phyloP scores from a whole-genome alignment of 2,113 vertebrate species.

The Steatornis caripensis region DNA sequence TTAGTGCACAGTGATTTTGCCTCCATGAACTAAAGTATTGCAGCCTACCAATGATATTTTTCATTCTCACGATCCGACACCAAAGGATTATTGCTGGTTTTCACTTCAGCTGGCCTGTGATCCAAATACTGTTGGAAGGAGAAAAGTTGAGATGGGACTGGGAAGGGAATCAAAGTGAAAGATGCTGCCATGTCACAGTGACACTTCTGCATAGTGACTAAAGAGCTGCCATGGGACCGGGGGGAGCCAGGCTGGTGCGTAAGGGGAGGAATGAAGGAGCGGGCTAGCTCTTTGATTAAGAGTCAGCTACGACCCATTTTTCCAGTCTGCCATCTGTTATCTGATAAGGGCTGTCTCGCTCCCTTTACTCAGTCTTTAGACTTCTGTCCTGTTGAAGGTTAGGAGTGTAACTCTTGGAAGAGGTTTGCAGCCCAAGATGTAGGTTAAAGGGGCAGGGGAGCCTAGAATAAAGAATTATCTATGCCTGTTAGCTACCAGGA shows the following conservation, averaged over 20 bases:
- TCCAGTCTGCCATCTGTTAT: neutral
- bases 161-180: neutral
- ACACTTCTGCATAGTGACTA: neutral
- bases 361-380: neutral
- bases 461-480: neutral
- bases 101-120: neutral
- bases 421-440: neutral
- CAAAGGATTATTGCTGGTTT: neutral
- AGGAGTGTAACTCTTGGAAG: neutral
- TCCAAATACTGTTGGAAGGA: neutral
- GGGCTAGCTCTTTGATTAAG: neutral
- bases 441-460: neutral
- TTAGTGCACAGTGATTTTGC: neutral
- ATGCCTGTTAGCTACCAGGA: neutral
- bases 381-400: neutral
- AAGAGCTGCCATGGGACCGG: accelerated
- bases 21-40: neutral
- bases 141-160: neutral
- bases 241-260: neutral
- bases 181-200: neutral
- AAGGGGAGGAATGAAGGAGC: neutral
- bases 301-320: neutral
- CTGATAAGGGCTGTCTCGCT: neutral
- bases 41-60: neutral
- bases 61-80: neutral